phyloP scores from a whole-genome alignment of 2,888 invertebrate species.

The Erannis defoliaria region DNA sequence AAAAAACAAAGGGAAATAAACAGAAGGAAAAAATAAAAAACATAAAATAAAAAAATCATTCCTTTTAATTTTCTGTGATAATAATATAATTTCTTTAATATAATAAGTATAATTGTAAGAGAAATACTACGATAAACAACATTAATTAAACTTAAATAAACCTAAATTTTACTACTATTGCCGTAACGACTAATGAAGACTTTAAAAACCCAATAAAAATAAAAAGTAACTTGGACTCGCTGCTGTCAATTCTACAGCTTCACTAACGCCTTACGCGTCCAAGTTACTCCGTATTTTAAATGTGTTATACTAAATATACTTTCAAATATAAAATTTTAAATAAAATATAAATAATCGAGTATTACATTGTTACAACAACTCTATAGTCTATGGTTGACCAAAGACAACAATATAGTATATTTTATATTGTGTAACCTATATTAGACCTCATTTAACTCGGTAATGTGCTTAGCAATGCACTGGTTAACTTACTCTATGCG shows the following conservation, averaged over 20 bases:
- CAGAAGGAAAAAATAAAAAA: constrained; percentile 49
- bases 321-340: constrained; percentile 77
- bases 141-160: constrained; percentile 72
- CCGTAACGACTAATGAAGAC: constrained; percentile 78
- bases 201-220: constrained; percentile 29
- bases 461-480: constrained; percentile 23
- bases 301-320: constrained; percentile 64
- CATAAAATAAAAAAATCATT: constrained; percentile 74
- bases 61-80: constrained; percentile 82
- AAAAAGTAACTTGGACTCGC: neutral
- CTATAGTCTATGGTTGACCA: constrained; percentile 78
- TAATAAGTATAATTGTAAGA: constrained; percentile 70
- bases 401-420: constrained; percentile 71
- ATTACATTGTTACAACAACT: constrained; percentile 82
- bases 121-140: constrained; percentile 78
- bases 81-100: constrained; percentile 72
- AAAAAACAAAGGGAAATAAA: constrained; percentile 33
- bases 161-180: constrained; percentile 57
- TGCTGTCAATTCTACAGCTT: neutral
- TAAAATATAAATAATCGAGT: constrained; percentile 86
- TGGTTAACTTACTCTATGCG: constrained; percentile 53
- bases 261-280: neutral
- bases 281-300: constrained; percentile 4
- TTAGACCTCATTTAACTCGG: constrained; percentile 48
- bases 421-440: constrained; percentile 48